Evolutionary conservation across 2,113 vertebrate genomes (phyloP), one percentile per base, ranked within the genome.

Genomic region (Anoplopoma fimbria): DNA sequence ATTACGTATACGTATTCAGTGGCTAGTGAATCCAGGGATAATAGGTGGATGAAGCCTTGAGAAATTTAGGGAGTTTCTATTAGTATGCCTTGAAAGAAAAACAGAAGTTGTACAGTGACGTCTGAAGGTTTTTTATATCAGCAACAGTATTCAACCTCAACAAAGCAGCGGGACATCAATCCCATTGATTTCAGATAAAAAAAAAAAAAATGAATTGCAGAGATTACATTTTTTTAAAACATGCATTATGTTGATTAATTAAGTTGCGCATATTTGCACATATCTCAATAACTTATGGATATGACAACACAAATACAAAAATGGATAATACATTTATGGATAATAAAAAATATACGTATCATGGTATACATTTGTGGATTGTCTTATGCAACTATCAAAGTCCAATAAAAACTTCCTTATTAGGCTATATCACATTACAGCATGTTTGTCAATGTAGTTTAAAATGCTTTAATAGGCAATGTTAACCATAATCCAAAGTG

Each of bases 81-180:
- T 21, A 3, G 0, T 60, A 40, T 49, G 10, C 19, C 13, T 21
- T 87, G n/a, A 57, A 63, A 49, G 45, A 58, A 79, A 25, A 82
- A 31, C 38, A 55, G 25, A 33, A 42, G 34, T 62, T 61, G n/a
- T 53, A 63, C 6, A 60, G 27, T 14, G 29, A 45, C 7, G 14
- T 71, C 45, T 25, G 19, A 51, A 40, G 19, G 34, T 72, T 72
- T 61, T 21, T 60, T 3, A 78, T 14, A 31, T 2, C 9, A 62
- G 29, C 58, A 12, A 6, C 40, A 53, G 6, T 55, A n/a, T 49
- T 60, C 3, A 65, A 42, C 33, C 21, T 77, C 6, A n/a, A 47
- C 1, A 4, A 73, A 79, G 21, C 25, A 75, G 8, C 7, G 0
- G 14, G 40, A 17, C 8, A 33, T 25, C 23, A 25, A 38, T 31